Evolutionary conservation across 2,888 invertebrate species (phyloP), one percentile per base, ranked within the genome.

Genomic region (Leptura quadrifasciata): DNA sequence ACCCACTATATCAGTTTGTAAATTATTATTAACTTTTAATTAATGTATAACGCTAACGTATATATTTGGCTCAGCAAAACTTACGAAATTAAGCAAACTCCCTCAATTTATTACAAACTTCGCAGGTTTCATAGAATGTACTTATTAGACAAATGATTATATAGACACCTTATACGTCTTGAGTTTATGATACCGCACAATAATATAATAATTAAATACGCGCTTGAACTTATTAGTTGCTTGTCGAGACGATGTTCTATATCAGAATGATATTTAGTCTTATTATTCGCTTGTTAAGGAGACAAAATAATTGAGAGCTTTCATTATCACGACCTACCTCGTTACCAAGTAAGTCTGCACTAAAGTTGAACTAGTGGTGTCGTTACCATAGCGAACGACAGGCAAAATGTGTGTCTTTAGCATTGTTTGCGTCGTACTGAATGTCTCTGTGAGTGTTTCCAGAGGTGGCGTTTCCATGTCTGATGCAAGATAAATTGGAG

Each of bases 341-440:
- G 97, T 96, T 21, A 97, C 92, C 85, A 95, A 93, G 89, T 97
- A 97, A 0, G 97, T 97, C 90, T 97, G 97, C 2, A 97, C 94
- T 65, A 97, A 91, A 0, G 97, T 97, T 82, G 96, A 90, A 76
- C 93, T 94, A 68, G 92, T 93, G 0, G 96, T 95, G 81, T 95
- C 93, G 76, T 93, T 93, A 17, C 92, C 93, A 76, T 93, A 93
- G 79, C 93, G 92, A 54, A 97, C 92, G 0, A 97, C 93, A 0
- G 97, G 97, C 69, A 97, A 90, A 76, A 97, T 93, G 87, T 97
- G 96, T 0, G 97, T 97, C 89, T 96, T 97, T 18, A 96, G 90
- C 91, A 97, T 94, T 10, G 95, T 92, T 88, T 97, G 96, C 0
- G 96, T 97, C 5, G 97, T 96, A 83, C 97, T 96, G 89, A 96